Conservation (phyloP, 1,140 invertebrate species). For the Calephelis nemesis region DNA sequence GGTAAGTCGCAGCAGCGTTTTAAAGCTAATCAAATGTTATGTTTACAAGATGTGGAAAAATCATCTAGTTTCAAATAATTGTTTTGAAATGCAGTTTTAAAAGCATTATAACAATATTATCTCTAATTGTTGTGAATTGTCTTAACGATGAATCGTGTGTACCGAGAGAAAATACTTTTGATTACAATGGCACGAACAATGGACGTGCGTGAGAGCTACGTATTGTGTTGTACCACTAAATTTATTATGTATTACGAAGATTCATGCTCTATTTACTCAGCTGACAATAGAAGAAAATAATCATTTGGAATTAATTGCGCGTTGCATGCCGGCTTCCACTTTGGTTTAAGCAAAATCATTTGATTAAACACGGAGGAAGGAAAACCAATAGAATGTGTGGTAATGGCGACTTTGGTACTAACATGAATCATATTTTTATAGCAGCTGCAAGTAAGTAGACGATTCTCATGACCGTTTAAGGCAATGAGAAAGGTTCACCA, state of each 20-base stretch:
- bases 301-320: constrained; percentile 62
- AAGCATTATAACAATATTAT: constrained; percentile 17
- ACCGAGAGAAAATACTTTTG: constrained; percentile 62
- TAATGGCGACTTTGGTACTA: too few species aligned
- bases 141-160: constrained; percentile 48
- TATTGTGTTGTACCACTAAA: constrained; percentile 55
- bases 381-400: constrained; percentile 4
- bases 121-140: constrained; percentile 53
- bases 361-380: constrained; percentile 44
- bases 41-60: neutral
- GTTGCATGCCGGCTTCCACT: constrained; percentile 30
- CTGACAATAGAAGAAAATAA: constrained; percentile 67
- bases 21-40: too few species aligned
- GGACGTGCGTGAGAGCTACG: constrained; percentile 54
- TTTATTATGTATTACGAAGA: constrained; percentile 63
- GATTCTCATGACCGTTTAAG: neutral
- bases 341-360: constrained; percentile 2
- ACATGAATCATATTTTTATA: too few species aligned
- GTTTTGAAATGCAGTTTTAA: constrained; percentile 16
- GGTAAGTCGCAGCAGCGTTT: too few species aligned
- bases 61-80: constrained; percentile 3
- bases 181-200: constrained; percentile 64
- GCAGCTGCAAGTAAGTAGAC: neutral
- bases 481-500: too few species aligned
- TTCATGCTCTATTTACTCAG: constrained; percentile 67